Conservation (phyloP, 2,888 invertebrate species). For the Malthinus seriepunctatus region DNA sequence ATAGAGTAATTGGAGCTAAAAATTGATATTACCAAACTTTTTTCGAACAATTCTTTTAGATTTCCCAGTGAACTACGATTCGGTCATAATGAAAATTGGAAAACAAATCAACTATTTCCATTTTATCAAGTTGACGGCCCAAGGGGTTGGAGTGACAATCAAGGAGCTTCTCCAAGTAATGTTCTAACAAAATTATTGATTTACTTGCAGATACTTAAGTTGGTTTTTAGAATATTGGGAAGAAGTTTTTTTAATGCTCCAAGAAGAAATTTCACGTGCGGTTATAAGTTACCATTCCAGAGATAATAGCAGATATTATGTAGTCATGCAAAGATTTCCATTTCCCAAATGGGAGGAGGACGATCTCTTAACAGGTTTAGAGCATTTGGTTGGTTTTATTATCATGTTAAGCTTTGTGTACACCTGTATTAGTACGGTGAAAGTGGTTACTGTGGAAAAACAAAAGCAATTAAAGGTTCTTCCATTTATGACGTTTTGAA, state of each 20-base stretch:
- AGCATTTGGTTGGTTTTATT: conserved; percentile 72
- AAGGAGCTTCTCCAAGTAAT: neutral
- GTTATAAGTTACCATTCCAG: conserved; percentile 35
- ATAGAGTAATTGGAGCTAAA: no score
- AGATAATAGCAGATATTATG: conserved; percentile 15
- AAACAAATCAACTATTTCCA: no score
- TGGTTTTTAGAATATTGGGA: conserved; percentile 58
- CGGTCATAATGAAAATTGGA: no score
- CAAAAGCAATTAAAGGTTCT: conserved; percentile 74
- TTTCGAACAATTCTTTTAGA: no score
- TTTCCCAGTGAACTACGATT: no score
- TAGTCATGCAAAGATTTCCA: conserved; percentile 66
- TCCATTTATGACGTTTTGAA: no score
- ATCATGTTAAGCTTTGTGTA: conserved; percentile 83
- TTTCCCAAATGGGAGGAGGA: conserved; percentile 74
- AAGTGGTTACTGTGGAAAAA: conserved; percentile 75
- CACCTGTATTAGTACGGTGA: conserved; percentile 76
- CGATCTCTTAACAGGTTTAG: conserved; percentile 65
- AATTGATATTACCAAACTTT: no score
- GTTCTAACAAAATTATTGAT: no score
- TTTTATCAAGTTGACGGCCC: no score
- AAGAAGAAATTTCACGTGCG: conserved; percentile 54
- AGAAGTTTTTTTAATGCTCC: conserved; percentile 70
- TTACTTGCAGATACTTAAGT: no score
- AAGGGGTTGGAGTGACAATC: no score